Percentiles rank a stretch among this genome's conserved stretches.
phyloP scores from a whole-genome alignment of 2,113 vertebrate genomes.

The Cromileptes altivelis region DNA sequence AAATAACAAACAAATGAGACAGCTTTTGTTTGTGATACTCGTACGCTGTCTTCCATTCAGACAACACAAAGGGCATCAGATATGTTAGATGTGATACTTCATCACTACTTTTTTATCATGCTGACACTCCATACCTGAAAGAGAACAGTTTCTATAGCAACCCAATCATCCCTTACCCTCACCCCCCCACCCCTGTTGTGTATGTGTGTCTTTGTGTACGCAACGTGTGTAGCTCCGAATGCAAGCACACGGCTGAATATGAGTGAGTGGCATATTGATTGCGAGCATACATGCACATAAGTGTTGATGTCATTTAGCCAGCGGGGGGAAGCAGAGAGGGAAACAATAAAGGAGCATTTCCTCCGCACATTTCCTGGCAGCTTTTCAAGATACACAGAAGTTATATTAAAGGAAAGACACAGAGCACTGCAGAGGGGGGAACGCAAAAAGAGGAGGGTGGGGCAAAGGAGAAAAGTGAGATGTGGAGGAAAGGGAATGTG shows the following conservation, averaged over 20 bases:
- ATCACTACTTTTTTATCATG: slow-evolving; percentile 73
- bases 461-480: slow-evolving; percentile 37
- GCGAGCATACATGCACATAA: slow-evolving; percentile 45
- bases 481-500: slow-evolving; percentile 17
- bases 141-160: slow-evolving; percentile 85
- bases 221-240: slow-evolving; percentile 29
- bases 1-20: slow-evolving; percentile 29
- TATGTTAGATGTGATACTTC: slow-evolving; percentile 61
- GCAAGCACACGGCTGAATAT: slow-evolving; percentile 48
- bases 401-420: slow-evolving; percentile 68
- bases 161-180: slow-evolving; percentile 60
- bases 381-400: slow-evolving; percentile 76
- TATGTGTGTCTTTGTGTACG: slow-evolving; percentile 5
- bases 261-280: slow-evolving; percentile 71
- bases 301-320: slow-evolving; percentile 71
- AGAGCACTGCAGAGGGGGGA: slow-evolving; percentile 65
- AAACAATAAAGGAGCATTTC: slow-evolving; percentile 67
- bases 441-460: slow-evolving; percentile 40
- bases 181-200: slow-evolving; percentile 24
- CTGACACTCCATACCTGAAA: slow-evolving; percentile 78
- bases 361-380: slow-evolving; percentile 65
- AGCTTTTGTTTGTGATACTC: slow-evolving; percentile 31
- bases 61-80: slow-evolving; percentile 60
- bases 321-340: slow-evolving; percentile 45
- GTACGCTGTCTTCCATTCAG: slow-evolving; percentile 21